Evolutionary conservation across 2,797 vertebrate species (phyloP).

Genomic region (Triplophysa yarkandensis): DNA sequence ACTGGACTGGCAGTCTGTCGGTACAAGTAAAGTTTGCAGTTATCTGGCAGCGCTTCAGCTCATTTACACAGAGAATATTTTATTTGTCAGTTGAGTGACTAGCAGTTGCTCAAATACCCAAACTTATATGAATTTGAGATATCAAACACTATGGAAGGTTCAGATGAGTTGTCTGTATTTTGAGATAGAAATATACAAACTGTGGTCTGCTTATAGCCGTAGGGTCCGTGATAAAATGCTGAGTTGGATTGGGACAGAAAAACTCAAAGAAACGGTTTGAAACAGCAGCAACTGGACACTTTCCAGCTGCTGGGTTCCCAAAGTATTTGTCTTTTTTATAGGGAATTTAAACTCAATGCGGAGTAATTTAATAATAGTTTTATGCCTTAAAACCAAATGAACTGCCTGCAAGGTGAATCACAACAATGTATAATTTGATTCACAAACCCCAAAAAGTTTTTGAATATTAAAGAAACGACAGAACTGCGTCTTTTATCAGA

Average conservation of each 20-base stretch:
- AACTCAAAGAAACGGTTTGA: constrained; percentile 12
- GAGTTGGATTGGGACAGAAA: background rate
- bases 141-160: background rate
- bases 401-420: constrained; percentile 9
- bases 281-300: background rate
- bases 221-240: background rate
- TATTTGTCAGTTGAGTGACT: background rate
- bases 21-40: background rate
- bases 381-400: constrained; percentile 15
- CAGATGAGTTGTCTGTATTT: no score
- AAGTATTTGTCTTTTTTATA: constrained; percentile 15
- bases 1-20: constrained; percentile 4
- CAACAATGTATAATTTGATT: background rate
- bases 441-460: background rate
- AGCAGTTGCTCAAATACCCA: background rate
- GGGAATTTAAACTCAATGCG: constrained; percentile 4
- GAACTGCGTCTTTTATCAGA: background rate
- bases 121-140: background rate
- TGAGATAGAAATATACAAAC: no score
- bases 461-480: background rate
- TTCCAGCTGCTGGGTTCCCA: constrained; percentile 3
- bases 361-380: constrained; percentile 2
- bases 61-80: constrained; percentile 6
- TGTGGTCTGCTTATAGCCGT: no score
- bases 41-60: constrained; percentile 9